Percentiles rank a stretch among this genome's conserved stretches.
Evolutionary conservation across 2,888 invertebrate genomes (phyloP).

Genomic region (Panzeria rudis): DNA sequence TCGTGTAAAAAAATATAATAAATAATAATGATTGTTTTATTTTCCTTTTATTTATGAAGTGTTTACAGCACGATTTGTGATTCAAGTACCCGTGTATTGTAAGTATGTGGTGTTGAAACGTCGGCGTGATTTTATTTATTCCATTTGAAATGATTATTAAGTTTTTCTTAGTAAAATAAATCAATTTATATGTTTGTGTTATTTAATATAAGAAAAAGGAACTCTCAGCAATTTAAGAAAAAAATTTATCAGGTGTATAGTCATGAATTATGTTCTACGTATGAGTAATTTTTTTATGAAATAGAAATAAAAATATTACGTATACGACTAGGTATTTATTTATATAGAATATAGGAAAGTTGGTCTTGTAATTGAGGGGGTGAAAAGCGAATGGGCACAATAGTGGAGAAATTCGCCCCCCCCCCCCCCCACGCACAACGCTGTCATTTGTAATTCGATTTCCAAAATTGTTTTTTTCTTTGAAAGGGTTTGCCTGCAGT

Average conservation of each 20-base stretch:
- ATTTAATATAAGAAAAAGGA: background rate
- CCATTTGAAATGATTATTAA: slow-evolving; percentile 1
- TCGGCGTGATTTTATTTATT: slow-evolving; percentile 14
- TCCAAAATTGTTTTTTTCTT: too few relatives aligned
- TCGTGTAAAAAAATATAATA: background rate
- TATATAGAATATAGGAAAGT: too few relatives aligned
- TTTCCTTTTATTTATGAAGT: slow-evolving; percentile 41
- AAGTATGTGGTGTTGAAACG: slow-evolving; percentile 7
- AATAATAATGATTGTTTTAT: slow-evolving; percentile 12
- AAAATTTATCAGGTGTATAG: too few relatives aligned
- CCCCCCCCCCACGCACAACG: too few relatives aligned
- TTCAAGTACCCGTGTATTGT: background rate
- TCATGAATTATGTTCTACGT: background rate
- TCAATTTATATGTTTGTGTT: background rate
- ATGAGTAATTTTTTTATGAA: background rate
- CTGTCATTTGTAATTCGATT: too few relatives aligned
- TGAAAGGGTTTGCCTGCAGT: too few relatives aligned
- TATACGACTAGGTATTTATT: too few relatives aligned
- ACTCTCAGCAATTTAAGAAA: too few relatives aligned
- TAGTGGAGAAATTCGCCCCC: too few relatives aligned
- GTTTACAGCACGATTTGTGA: slow-evolving; percentile 40
- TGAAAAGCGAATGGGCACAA: too few relatives aligned
- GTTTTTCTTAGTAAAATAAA: background rate
- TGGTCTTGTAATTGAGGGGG: too few relatives aligned
- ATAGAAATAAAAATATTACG: background rate